These are phyloP conservation scores for Ophioninae sp. DNA, from an alignment of 2,888 invertebrate species.

Conservation along the genomic window DNA sequence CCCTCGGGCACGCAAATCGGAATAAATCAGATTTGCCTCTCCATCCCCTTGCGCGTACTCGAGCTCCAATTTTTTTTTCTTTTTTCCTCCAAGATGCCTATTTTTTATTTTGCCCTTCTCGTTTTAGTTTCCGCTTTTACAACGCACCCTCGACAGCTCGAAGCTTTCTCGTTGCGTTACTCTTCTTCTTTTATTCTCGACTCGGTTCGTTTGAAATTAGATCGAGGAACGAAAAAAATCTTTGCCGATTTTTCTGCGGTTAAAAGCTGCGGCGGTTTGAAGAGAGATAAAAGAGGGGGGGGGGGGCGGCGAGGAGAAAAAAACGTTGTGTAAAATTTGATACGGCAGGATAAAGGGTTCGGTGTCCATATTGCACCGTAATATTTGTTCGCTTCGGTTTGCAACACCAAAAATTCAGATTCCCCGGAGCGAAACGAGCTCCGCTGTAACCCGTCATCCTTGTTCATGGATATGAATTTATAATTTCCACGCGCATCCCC, in stretches of 20 bases:
- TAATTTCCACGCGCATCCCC: conserved; percentile 77
- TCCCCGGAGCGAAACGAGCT: conserved; percentile 70
- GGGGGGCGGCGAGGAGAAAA: conserved; percentile 12
- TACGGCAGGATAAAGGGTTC: conserved; percentile 27
- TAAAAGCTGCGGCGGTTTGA: not conserved
- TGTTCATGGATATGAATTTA: conserved; percentile 77
- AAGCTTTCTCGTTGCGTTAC: conserved; percentile 38
- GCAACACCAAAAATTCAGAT: conserved; percentile 67
- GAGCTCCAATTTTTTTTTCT: conserved; percentile 21
- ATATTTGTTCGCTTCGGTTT: conserved; percentile 42
- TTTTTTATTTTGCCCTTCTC: conserved; percentile 35
- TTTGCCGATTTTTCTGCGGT: not conserved
- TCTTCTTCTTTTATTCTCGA: not conserved
- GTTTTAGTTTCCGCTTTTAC: conserved; percentile 40
- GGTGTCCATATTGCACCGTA: conserved; percentile 11
- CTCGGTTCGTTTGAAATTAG: conserved; percentile 44
- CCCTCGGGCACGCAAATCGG: conserved; percentile 69
- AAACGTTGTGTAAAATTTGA: conserved; percentile 47
- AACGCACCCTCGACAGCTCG: conserved; percentile 13
- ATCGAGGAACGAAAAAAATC: not conserved
- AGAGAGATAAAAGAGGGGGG: not conserved
- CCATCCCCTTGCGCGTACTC: conserved; percentile 20
- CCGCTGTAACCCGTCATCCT: conserved; percentile 21
- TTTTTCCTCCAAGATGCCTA: conserved; percentile 10
- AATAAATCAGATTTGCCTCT: conserved; percentile 68